Evolutionary conservation across 2,113 vertebrate genomes (phyloP), one percentile per base, ranked within the genome.

Genomic region (Pseudonaja textilis): DNA sequence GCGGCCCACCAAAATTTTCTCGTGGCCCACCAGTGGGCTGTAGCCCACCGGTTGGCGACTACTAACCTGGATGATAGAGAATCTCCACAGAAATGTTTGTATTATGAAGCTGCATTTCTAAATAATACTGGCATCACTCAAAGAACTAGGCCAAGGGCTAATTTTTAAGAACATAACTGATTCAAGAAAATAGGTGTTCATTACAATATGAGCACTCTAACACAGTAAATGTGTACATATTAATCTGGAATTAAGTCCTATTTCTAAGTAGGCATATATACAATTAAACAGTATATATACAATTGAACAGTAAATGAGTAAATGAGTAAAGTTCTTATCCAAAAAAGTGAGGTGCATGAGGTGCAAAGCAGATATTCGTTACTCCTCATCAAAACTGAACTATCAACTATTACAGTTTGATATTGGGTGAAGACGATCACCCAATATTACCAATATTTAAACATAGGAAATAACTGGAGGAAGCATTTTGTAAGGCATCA

Each of bases 401-500:
- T 81, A 55, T 18, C 12, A 42, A 74, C 42, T 87, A 64, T 1
- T 52, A 88, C 69, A 26, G 39, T 89, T 55, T 56, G 1, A 16
- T 10, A 14, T 12, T 54, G 5, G 42, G 29, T 16, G 88, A 92
- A 74, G 12, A 55, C 54, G 39, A 22, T 11, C 26, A n/a, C n/a
- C n/a, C n/a, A n/a, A 55, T 34, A 55, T 54, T 74, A 88, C 23
- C 8, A 74, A 45, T 45, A 57, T 22, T n/a, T 26, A 47, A 42
- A 59, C 39, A 59, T 59, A 39, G 52, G 23, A n/a, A 26, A 86
- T 91, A 86, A 14, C 25, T 18, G 20, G 52, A 20, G 0, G 0
- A 0, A 16, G 12, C 47, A 45, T 45, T 22, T 52, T 88, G 69
- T 6, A 74, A 18, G 69, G 69, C n/a, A 81, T 1, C 20, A 4